Base-by-base conservation (phyloP, 2,888 invertebrate genomes). In the Patella ulyssiponensis region DNA sequence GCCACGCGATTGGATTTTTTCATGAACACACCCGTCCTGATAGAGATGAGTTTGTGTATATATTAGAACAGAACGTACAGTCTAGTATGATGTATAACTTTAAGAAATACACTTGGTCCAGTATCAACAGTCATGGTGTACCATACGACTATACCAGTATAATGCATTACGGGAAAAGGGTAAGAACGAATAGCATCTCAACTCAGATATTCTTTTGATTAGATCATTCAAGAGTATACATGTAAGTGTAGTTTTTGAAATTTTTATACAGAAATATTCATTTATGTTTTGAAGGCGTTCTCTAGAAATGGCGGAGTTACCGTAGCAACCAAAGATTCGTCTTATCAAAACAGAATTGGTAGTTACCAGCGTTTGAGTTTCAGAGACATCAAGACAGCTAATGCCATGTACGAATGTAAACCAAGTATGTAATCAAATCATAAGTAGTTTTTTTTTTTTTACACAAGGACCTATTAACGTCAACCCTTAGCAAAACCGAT, bases 11-110 rank as follows among this genome's bases (percentile, higher is more conserved):
- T 17, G 88, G 87, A 4, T 84, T 87, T 77, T 82, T 84, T 53
- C 88, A 88, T 77, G 86, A 88, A 73, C 87, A 88, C 76, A 85
- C 86, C 9, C 77, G 88, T 15, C 87, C 87, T 0, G 87, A 88
- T 75, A 75, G 88, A 44, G 85, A 86, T 58, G 64, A 71, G 11
- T 85, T 81, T 74, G 86, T 87, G 15, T n/a, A 71, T 15, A 80
- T 85, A 54, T 9, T 77, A n/a, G 27, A 72, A 11, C 64, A 75
- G 0, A 86, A 87, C 75, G 81, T 86, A 17, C 77, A 80, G 2
- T 11, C 76, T 0, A 76, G 77, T 51, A 77, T 84, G 11, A 78
- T 77, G 44, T 86, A 77, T 78, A 88, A 88, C 81, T 89, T 89
- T 74, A 76, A 84, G 53, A 85, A 81, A 64, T 83, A 84, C 74